Base-by-base conservation (phyloP, 2,888 invertebrate genomes). In the Eremobia ochroleuca region DNA sequence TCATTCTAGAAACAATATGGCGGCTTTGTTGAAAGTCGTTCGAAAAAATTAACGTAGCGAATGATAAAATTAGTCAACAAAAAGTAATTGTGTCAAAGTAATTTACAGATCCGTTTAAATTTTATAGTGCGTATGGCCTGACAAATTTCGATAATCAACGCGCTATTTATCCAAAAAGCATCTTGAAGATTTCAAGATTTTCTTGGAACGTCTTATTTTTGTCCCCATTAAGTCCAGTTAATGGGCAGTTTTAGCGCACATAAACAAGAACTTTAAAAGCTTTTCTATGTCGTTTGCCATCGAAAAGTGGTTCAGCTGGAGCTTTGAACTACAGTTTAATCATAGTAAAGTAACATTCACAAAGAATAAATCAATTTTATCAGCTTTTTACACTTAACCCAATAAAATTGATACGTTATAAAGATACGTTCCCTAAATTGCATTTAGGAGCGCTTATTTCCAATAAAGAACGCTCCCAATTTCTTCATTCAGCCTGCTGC, bases 241-340 rank as follows among this genome's bases (percentile, higher is more conserved):
- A 79, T 68, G 65, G 49, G 72, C 70, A 80, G 77, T 87, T 88
- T 85, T 70, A 82, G 82, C 85, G 74, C 66, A 77, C 61, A 82
- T 76, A 86, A 85, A 88, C 81, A 81, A 76, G 74, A 77, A 76
- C 73, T 85, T 85, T 90, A 89, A 90, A 91, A 91, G 86, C 88
- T 85, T 88, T 89, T 80, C 86, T 76, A 59, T 87, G 86, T 88
- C 70, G 73, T 55, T 64, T 37, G 13, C 58, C n/a, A 73, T 74
- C 55, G 31, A 77, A 75, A 73, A 76, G 70, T 58, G 74, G 49
- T 66, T 61, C 55, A 61, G 52, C 64, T 68, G 58, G 37, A 46
- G 61, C 74, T 77, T 81, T 86, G 68, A 76, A 83, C 69, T 70
- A 58, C 64, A 61, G 67, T 55, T 74, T 25, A 43, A 52, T 69